These are phyloP conservation scores for Capreolus pygargus DNA, from an alignment of 2,113 vertebrate genomes.

Conservation along the genomic window DNA sequence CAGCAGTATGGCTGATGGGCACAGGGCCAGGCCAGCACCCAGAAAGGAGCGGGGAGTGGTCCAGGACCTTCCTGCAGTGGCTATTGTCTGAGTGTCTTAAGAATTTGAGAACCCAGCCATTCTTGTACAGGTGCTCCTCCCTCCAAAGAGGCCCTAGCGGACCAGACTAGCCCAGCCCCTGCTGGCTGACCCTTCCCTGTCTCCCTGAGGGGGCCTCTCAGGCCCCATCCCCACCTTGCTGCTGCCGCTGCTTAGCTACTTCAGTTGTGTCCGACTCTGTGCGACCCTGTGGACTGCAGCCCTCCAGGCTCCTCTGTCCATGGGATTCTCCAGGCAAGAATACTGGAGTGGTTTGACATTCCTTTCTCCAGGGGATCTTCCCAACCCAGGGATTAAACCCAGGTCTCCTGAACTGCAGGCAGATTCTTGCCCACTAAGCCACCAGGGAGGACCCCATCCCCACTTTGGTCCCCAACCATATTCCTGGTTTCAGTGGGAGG, in stretches of 20 bases:
- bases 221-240: neutral
- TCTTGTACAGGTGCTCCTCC: neutral
- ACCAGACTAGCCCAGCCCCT: neutral
- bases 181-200: neutral
- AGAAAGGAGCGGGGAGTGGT: neutral
- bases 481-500: neutral
- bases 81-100: neutral
- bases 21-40: neutral
- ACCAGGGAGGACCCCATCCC: neutral
- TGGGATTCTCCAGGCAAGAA: neutral
- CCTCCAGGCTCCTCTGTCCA: neutral
- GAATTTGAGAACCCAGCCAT: neutral
- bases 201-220: neutral
- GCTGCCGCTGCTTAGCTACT: neutral
- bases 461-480: neutral
- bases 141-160: neutral
- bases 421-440: neutral
- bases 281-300: neutral
- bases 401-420: neutral
- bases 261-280: neutral
- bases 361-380: neutral
- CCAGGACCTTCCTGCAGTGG: neutral
- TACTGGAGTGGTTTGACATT: neutral
- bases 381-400: neutral
- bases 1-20: neutral